Conservation (phyloP, 2,113 vertebrate genomes). For the Rhabdomys dilectus region DNA sequence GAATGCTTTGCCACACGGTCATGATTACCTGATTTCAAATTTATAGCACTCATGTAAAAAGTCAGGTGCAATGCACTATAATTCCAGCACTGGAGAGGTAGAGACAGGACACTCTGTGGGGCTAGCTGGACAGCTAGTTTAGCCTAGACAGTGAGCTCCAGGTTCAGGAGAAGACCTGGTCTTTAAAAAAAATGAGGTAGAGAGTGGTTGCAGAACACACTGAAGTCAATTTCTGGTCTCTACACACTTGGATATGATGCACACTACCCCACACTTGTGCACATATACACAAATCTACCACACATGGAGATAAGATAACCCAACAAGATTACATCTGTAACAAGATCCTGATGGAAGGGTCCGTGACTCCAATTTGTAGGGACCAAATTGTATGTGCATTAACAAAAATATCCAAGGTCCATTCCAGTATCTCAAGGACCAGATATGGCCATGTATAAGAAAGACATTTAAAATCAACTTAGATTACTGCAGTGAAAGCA, state of each 20-base stretch:
- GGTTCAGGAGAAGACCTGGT: neutral
- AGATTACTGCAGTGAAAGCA: neutral
- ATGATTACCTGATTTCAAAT: neutral
- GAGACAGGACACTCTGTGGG: too few species aligned
- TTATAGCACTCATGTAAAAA: neutral
- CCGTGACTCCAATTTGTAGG: neutral
- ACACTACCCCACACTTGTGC: neutral
- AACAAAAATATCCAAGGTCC: fast-evolving
- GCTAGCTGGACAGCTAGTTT: neutral
- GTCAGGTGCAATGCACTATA: too few species aligned
- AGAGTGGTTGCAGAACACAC: neutral
- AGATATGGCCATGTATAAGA: neutral
- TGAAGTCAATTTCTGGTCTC: too few species aligned
- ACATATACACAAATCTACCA: too few species aligned
- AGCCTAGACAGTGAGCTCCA: neutral
- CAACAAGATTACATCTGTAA: neutral
- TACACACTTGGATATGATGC: neutral
- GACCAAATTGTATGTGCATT: neutral
- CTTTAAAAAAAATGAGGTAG: neutral
- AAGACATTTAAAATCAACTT: neutral
- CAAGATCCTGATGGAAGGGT: neutral
- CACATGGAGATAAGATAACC: neutral
- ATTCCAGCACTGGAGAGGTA: neutral
- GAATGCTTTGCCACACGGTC: neutral
- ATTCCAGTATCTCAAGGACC: neutral